Percentiles rank a stretch among this genome's conserved stretches.
These are phyloP conservation scores for Anguilla marmorata DNA, from an alignment of 2,797 vertebrate genomes.

Conservation along the genomic window DNA sequence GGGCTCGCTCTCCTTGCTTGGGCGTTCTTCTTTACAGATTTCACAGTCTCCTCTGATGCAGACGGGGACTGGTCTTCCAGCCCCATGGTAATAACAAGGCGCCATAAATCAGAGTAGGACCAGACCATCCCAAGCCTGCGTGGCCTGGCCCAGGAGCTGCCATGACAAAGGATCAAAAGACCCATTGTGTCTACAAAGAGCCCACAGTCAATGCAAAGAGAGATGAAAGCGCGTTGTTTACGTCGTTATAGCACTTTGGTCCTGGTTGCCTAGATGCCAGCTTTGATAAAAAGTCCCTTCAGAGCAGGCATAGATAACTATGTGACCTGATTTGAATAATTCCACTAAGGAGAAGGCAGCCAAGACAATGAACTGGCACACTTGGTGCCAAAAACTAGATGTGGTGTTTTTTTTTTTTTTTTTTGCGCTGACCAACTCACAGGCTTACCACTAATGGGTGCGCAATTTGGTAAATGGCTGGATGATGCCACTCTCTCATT, in stretches of 20 bases:
- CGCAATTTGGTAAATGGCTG: background rate
- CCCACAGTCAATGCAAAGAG: conserved; percentile 34
- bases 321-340: background rate
- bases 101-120: background rate
- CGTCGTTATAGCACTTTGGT: conserved; percentile 1
- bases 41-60: background rate
- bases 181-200: conserved; percentile 40
- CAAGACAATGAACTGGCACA: conserved; percentile 43
- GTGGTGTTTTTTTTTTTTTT: background rate
- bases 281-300: background rate
- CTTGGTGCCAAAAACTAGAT: background rate
- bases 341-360: background rate
- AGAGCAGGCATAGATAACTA: background rate
- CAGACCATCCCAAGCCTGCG: background rate
- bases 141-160: background rate
- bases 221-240: conserved; percentile 37
- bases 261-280: conserved; percentile 11
- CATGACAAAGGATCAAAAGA: conserved; percentile 45
- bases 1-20: background rate
- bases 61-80: background rate
- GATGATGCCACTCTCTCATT: background rate
- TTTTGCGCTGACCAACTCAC: background rate
- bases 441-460: background rate
- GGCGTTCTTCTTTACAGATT: background rate
- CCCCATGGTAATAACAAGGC: background rate